phyloP scores from a whole-genome alignment of 2,113 vertebrate genomes.

The Mesocricetus auratus region DNA sequence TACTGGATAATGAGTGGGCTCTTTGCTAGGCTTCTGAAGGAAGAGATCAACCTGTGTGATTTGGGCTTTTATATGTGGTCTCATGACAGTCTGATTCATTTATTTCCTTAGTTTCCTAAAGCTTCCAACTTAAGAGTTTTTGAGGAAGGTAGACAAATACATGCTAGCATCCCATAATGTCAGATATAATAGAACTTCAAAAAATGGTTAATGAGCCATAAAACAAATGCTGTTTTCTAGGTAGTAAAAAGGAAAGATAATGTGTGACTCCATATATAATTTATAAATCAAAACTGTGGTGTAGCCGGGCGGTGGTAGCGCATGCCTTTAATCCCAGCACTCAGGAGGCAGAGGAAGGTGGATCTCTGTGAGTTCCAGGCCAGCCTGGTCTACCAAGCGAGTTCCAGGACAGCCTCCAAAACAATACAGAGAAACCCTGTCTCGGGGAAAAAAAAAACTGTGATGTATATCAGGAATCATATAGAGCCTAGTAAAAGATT shows the following conservation, averaged over 20 bases:
- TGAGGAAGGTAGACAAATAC: not conserved
- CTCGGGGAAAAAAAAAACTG: conserved; percentile 11
- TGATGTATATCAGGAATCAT: not conserved
- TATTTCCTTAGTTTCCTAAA: not conserved
- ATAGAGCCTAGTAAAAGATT: not conserved
- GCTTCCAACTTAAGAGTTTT: not conserved
- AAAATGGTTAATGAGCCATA: not conserved
- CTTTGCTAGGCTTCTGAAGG: not conserved
- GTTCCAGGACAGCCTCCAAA: too few species aligned
- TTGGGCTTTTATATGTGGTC: not conserved
- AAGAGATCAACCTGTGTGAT: not conserved
- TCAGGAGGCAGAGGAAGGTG: too few species aligned
- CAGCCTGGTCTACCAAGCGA: too few species aligned
- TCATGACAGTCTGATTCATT: not conserved
- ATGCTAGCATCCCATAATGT: not conserved
- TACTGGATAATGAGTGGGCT: not conserved
- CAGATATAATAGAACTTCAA: not conserved
- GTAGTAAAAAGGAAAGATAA: conserved; percentile 15
- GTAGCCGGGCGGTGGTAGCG: too few species aligned
- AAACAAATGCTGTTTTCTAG: conserved; percentile 28
- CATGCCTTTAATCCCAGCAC: too few species aligned
- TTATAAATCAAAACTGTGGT: not conserved
- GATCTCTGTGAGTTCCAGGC: too few species aligned
- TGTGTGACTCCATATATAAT: not conserved
- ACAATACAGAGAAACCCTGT: too few species aligned